Base-by-base conservation (phyloP, 2,113 vertebrate genomes). In the Nipponia nippon region DNA sequence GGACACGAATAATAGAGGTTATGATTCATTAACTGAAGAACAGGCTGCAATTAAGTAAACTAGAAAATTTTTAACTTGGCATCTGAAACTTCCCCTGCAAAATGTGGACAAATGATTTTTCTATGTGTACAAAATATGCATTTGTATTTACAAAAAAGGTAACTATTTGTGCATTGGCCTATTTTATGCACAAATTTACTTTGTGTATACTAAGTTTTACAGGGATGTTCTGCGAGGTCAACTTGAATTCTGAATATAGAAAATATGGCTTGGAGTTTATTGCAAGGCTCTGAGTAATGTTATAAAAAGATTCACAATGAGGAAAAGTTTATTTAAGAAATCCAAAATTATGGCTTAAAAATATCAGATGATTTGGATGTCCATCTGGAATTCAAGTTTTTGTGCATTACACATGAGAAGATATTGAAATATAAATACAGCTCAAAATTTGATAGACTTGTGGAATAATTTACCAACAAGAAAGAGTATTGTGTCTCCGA, bases 381-480 rank as follows among this genome's bases (percentile, higher is more conserved):
- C 95, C 91, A 92, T 96, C 94, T 97, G 95, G 87, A 97, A 95
- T 87, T 77, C 53, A 73, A 16, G 10, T 50, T 92, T 21, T 67
- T 94, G 40, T 73, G 26, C 69, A 76, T 95, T 80, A 40, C 56
- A 63, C 38, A 42, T 65, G 56, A 97, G 80, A 96, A 95, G 75
- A 92, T 49, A 86, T 55, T 65, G 83, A 96, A 94, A 91, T 93
- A 85, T 49, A 92, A 95, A 76, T 67, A 89, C 59, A 73, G 84
- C 44, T 92, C 76, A 91, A 95, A 90, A 93, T 85, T 94, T 44
- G 59, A 72, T 76, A 91, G 52, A 53, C 47, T 90, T 90, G 25
- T 93, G 76, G 71, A 96, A 87, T 79, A 95, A 96, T 91, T 96
- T 97, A 89, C 83, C 83, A 91, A 90, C 50, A 95, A 89, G 81